Percentiles rank a stretch among this genome's conserved stretches.
Evolutionary conservation across 2,113 vertebrate species (phyloP).

Genomic region (Amphilophus citrinellus): DNA sequence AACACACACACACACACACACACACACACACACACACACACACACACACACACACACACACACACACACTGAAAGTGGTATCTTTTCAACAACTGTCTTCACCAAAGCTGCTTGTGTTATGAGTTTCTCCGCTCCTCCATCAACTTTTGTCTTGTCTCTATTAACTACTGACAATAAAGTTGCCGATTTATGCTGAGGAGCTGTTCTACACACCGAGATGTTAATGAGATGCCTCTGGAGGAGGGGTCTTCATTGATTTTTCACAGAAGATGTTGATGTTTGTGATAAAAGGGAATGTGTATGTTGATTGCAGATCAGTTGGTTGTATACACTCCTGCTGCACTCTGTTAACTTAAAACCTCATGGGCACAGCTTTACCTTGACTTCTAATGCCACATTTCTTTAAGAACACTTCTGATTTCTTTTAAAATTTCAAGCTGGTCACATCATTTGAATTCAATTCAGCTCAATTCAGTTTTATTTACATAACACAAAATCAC

Average conservation of each 20-base stretch:
- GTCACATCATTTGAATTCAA: no score
- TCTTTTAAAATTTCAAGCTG: no score
- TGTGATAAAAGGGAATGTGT: slow-evolving; percentile 22
- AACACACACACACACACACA: no score
- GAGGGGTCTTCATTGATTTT: slow-evolving; percentile 40
- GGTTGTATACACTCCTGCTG: slow-evolving; percentile 31
- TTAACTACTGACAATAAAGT: slow-evolving; percentile 57
- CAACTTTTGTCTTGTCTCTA: slow-evolving; percentile 46
- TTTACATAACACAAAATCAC: no score
- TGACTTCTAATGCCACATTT: not conserved
- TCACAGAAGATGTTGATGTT: slow-evolving; percentile 31
- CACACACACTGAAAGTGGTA: slow-evolving; percentile 4
- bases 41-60: not conserved
- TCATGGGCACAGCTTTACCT: not conserved
- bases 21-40: no score
- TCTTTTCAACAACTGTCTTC: slow-evolving; percentile 43
- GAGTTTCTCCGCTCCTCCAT: slow-evolving; percentile 45
- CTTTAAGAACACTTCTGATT: not conserved
- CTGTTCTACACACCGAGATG: not conserved
- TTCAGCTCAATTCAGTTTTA: no score
- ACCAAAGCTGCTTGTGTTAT: slow-evolving; percentile 53
- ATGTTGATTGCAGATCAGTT: slow-evolving; percentile 31
- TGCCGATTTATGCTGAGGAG: slow-evolving; percentile 34
- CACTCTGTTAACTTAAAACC: not conserved
- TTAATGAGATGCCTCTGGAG: slow-evolving; percentile 46